Conservation (phyloP, 2,797 vertebrate genomes). For the Hyperoplus lanceolatus region DNA sequence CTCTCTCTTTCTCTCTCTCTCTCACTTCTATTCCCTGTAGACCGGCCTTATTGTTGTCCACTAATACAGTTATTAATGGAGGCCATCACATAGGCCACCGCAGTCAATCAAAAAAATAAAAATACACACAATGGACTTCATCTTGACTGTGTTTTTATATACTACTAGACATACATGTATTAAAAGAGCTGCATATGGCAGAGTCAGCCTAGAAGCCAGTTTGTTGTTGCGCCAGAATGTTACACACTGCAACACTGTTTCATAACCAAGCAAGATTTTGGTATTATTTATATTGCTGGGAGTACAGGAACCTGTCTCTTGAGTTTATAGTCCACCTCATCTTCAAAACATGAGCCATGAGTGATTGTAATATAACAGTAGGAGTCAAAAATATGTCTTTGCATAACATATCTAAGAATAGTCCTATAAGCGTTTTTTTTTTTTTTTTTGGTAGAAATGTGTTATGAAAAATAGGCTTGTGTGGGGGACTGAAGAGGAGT, state of each 20-base stretch:
- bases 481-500: slow-evolving; percentile 71
- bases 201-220: slow-evolving; percentile 15
- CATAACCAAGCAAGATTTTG: slow-evolving; percentile 50
- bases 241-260: slow-evolving; percentile 45
- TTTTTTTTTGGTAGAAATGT: slow-evolving; percentile 35
- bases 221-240: slow-evolving; percentile 37
- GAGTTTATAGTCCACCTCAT: slow-evolving; percentile 52
- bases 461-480: slow-evolving; percentile 59
- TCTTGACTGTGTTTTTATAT: slow-evolving; percentile 13
- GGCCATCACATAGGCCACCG: slow-evolving; percentile 70
- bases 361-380: slow-evolving; percentile 59
- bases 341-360: slow-evolving; percentile 54
- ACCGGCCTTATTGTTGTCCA: slow-evolving; percentile 76
- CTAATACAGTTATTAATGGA: slow-evolving; percentile 81
- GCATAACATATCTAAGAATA: slow-evolving; percentile 66
- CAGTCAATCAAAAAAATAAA: slow-evolving; percentile 71
- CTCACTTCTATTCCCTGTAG: slow-evolving; percentile 64
- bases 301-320: slow-evolving; percentile 62
- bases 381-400: slow-evolving; percentile 73
- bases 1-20: slow-evolving; percentile 6
- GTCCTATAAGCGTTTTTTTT: slow-evolving; percentile 39
- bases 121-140: slow-evolving; percentile 50
- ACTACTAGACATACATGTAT: slow-evolving; percentile 2
- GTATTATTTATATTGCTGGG: slow-evolving; percentile 36
- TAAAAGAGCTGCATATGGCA: slow-evolving; percentile 23